A percentile compares a stretch with the other conserved stretches of the same genome.
phyloP scores from a whole-genome alignment of 2,113 vertebrate genomes.

The Indicator indicator region DNA sequence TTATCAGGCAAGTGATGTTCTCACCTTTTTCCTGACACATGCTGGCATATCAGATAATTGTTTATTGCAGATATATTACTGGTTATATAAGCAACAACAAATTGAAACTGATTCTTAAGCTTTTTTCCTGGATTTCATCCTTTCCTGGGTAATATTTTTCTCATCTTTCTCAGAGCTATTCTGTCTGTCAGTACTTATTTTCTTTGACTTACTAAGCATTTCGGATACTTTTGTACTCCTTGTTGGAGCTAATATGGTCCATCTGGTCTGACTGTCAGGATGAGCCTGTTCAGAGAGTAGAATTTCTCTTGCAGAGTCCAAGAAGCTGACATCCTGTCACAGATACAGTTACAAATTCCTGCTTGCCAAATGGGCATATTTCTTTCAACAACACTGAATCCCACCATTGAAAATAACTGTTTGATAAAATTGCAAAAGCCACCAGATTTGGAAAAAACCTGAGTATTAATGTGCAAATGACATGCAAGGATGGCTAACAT shows the following conservation, averaged over 20 bases:
- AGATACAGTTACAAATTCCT: neutral
- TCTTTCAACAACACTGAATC: neutral
- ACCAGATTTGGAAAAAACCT: neutral
- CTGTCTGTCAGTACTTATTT: neutral
- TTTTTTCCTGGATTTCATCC: neutral
- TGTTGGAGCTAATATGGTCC: neutral
- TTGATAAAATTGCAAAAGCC: neutral
- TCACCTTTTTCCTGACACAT: neutral
- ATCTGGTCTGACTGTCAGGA: constrained; percentile 45
- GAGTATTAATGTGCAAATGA: neutral
- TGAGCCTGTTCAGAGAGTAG: neutral
- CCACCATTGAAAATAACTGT: neutral
- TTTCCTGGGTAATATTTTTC: neutral
- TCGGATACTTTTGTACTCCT: neutral
- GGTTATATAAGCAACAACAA: neutral
- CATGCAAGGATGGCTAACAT: neutral
- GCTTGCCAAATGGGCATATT: neutral
- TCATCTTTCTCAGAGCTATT: neutral
- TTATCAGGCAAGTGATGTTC: neutral
- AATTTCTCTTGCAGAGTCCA: neutral
- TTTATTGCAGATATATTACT: neutral
- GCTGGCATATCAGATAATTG: accelerated
- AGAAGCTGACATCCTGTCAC: constrained; percentile 50
- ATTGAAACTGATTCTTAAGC: neutral
- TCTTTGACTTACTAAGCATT: neutral